A percentile compares a stretch with the other conserved stretches of the same genome.
phyloP scores from a whole-genome alignment of 2,888 invertebrate genomes.

The Iphiclides podalirius region DNA sequence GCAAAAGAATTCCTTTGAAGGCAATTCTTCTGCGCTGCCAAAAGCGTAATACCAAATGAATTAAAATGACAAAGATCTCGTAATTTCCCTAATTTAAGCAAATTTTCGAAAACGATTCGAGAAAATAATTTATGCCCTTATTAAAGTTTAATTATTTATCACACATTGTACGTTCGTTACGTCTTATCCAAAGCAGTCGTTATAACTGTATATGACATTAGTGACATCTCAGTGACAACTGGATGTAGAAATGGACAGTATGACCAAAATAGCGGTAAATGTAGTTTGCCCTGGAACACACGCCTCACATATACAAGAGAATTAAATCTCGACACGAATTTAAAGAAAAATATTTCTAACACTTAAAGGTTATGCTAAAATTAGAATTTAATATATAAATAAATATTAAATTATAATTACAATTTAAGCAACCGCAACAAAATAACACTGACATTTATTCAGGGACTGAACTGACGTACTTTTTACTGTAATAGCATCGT shows the following conservation, averaged over 20 bases:
- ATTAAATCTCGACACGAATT: too few relatives aligned
- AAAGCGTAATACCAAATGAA: constrained; percentile 10
- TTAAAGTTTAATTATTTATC: neutral
- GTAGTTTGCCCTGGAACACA: constrained; percentile 6
- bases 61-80: constrained; percentile 8
- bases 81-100: neutral
- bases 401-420: too few relatives aligned
- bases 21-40: constrained; percentile 9
- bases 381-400: constrained; percentile 7
- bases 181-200: constrained; percentile 4
- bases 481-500: constrained; percentile 2
- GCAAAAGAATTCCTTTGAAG: constrained; percentile 11
- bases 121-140: neutral
- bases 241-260: constrained; percentile 5
- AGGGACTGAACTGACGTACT: too few relatives aligned
- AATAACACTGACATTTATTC: too few relatives aligned
- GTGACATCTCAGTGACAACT: constrained; percentile 18
- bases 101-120: neutral
- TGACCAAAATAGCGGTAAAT: constrained; percentile 17
- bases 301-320: neutral
- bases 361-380: too few relatives aligned
- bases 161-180: neutral
- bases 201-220: constrained; percentile 16
- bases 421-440: too few relatives aligned
- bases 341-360: too few relatives aligned